A percentile compares a stretch with the other conserved stretches of the same genome.
Conservation (phyloP, 2,888 invertebrate species). For the Lampropteryx suffumata region DNA sequence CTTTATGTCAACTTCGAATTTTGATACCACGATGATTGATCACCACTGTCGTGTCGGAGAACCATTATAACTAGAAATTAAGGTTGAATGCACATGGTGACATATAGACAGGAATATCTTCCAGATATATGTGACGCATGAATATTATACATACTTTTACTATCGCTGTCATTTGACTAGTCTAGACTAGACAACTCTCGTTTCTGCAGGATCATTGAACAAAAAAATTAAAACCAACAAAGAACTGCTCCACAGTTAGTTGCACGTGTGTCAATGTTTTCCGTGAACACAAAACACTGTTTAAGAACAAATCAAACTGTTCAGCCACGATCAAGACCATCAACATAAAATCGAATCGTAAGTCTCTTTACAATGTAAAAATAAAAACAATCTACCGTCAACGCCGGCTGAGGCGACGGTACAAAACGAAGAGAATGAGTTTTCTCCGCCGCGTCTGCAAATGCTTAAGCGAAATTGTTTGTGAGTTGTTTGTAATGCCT, state of each 20-base stretch:
- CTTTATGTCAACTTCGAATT: constrained; percentile 79
- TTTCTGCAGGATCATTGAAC: too few relatives aligned
- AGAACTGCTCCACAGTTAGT: too few relatives aligned
- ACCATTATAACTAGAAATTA: constrained; percentile 23
- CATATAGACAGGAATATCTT: neutral
- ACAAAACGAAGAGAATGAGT: constrained; percentile 69
- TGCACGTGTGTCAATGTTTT: neutral
- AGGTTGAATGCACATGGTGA: constrained; percentile 14
- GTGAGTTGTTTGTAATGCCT: constrained; percentile 51
- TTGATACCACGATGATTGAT: constrained; percentile 77
- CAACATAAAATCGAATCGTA: constrained; percentile 17
- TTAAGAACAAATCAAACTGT: neutral
- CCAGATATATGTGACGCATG: too few relatives aligned
- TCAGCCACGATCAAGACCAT: neutral
- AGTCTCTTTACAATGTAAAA: constrained; percentile 24
- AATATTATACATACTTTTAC: too few relatives aligned
- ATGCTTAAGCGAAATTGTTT: constrained; percentile 61
- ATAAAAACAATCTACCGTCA: constrained; percentile 43
- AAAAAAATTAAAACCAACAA: too few relatives aligned
- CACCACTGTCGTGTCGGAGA: constrained; percentile 47
- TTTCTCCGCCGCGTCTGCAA: constrained; percentile 58
- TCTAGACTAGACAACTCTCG: too few relatives aligned
- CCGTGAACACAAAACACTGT: neutral
- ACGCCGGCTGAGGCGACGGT: constrained; percentile 60
- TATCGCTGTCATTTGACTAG: too few relatives aligned